Percentiles rank a stretch among this genome's conserved stretches.
Evolutionary conservation across 2,797 vertebrate species (phyloP).

Genomic region (Geotrypetes seraphini): DNA sequence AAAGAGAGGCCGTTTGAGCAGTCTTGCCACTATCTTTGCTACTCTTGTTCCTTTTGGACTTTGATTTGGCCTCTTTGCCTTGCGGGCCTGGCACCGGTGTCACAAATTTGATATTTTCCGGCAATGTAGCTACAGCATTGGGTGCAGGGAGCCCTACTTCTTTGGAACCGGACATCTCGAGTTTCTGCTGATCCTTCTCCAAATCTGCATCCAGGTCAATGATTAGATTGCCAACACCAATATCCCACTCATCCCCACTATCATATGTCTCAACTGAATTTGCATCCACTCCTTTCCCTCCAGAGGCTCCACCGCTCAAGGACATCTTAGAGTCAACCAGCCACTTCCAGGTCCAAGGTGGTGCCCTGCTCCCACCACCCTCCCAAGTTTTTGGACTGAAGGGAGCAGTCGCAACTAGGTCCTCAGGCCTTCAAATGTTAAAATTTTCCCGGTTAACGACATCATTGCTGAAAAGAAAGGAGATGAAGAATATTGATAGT

Average conservation of each 20-base stretch:
- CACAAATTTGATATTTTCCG: slow-evolving; percentile 97
- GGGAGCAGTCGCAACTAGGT: slow-evolving; percentile 45
- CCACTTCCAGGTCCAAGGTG: slow-evolving; percentile 67
- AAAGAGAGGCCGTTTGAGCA: slow-evolving; percentile 52
- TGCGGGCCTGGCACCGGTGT: slow-evolving; percentile 93
- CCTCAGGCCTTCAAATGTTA: slow-evolving; percentile 43
- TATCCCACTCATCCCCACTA: slow-evolving; percentile 99
- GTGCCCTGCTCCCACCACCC: slow-evolving; percentile 52
- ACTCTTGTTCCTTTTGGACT: slow-evolving; percentile 97
- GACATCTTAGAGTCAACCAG: slow-evolving; percentile 99
- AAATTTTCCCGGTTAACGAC: slow-evolving; percentile 51
- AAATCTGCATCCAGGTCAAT: slow-evolving; percentile 98
- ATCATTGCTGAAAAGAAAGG: slow-evolving; percentile 52
- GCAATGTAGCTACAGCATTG: slow-evolving; percentile 87
- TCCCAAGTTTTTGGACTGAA: slow-evolving; percentile 35
- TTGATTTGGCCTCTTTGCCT: slow-evolving; percentile 97
- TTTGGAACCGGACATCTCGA: slow-evolving; percentile 98
- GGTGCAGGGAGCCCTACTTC: slow-evolving; percentile 84
- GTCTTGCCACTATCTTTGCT: slow-evolving; percentile 93
- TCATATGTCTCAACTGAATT: slow-evolving; percentile 99
- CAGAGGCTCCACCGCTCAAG: slow-evolving; percentile 99
- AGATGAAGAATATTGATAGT: too few species aligned
- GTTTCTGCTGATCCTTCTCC: slow-evolving; percentile 95
- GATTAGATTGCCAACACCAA: slow-evolving; percentile 98
- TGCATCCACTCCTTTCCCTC: slow-evolving; percentile 99